phyloP scores from a whole-genome alignment of 2,888 invertebrate genomes.

The Macrosiphum euphorbiae region DNA sequence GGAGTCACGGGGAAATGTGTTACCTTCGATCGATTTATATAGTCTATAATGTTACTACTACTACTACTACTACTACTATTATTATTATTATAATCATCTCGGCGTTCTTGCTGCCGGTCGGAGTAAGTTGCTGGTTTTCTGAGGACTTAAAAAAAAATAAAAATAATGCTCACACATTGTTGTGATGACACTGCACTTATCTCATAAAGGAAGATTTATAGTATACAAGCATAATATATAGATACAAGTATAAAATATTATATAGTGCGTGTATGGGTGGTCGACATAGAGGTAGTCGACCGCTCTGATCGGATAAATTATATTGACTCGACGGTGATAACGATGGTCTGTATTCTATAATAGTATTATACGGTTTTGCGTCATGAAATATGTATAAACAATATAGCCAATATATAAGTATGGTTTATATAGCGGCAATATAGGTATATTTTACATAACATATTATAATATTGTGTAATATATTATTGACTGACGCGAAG shows the following conservation, averaged over 20 bases:
- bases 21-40: not conserved
- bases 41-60: not conserved
- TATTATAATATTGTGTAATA: too few species aligned
- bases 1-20: not conserved
- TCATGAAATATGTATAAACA: not conserved
- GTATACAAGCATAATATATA: not conserved
- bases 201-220: constrained; percentile 50
- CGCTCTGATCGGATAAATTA: constrained; percentile 15
- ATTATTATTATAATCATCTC: not conserved
- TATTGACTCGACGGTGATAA: constrained; percentile 12
- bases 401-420: not conserved
- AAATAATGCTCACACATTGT: not conserved
- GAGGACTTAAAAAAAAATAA: not conserved
- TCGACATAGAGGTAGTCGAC: not conserved
- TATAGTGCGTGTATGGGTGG: not conserved
- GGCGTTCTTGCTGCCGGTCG: not conserved
- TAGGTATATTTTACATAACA: not conserved
- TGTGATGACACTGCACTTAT: constrained; percentile 57
- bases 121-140: not conserved
- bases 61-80: not conserved
- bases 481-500: too few species aligned
- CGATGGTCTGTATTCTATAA: not conserved
- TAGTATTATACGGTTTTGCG: not conserved
- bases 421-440: not conserved
- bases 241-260: not conserved